Evolutionary conservation across 1,140 invertebrate species (phyloP).

Genomic region (Anadara kagoshimensis): DNA sequence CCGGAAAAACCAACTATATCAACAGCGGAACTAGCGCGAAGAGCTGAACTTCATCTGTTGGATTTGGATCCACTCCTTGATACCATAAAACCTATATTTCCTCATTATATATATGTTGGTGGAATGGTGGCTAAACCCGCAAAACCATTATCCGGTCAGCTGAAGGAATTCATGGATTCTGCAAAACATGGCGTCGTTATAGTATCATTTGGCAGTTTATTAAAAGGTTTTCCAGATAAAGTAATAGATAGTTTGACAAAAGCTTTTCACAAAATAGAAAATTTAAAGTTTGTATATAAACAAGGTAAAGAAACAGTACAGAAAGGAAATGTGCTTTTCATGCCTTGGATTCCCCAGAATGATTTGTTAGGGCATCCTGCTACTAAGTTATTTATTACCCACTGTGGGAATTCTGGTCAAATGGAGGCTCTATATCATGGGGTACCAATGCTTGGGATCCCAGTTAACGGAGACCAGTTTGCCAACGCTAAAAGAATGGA

Average conservation of each 20-base stretch:
- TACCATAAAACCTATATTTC: constrained; percentile 40
- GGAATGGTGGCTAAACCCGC: constrained; percentile 26
- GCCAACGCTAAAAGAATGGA: constrained; percentile 68
- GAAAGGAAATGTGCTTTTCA: constrained; percentile 32
- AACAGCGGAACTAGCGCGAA: neutral
- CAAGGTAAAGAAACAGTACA: constrained; percentile 19
- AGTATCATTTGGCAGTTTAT: constrained; percentile 47
- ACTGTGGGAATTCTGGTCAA: constrained; percentile 53
- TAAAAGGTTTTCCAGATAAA: constrained; percentile 26
- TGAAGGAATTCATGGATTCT: constrained; percentile 41
- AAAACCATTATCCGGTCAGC: constrained; percentile 21
- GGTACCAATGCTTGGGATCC: constrained; percentile 78
- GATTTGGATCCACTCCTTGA: constrained; percentile 48
- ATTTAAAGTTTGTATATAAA: constrained; percentile 37
- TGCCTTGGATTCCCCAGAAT: constrained; percentile 57
- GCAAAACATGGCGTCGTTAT: constrained; percentile 46
- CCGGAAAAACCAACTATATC: neutral
- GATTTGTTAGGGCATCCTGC: constrained; percentile 76
- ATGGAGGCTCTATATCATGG: constrained; percentile 56
- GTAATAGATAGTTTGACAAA: constrained; percentile 23
- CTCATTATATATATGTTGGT: constrained; percentile 49
- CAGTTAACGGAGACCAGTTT: constrained; percentile 81
- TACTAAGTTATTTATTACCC: constrained; percentile 52
- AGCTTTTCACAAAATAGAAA: constrained; percentile 24
- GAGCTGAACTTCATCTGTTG: constrained; percentile 37